phyloP scores from a whole-genome alignment of 2,113 vertebrate species.

The Pachyramphus minor region DNA sequence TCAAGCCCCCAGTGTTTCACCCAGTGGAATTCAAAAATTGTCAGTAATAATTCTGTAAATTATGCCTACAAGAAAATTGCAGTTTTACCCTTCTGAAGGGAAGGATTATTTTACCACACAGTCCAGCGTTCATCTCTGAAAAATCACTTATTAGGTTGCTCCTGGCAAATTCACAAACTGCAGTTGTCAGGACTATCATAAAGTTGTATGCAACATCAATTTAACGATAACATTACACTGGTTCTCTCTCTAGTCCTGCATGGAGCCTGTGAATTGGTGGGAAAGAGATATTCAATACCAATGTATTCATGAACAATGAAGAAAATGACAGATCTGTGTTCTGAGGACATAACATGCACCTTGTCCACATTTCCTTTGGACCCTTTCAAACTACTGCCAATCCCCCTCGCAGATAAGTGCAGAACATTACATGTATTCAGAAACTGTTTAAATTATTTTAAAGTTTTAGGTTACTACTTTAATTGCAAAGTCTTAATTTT shows the following conservation, averaged over 20 bases:
- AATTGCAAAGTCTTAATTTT: constrained; percentile 64
- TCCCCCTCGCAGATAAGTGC: constrained; percentile 61
- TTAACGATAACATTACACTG: constrained; percentile 86
- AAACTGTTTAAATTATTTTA: constrained; percentile 66
- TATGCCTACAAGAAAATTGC: constrained; percentile 80
- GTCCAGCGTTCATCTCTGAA: constrained; percentile 61
- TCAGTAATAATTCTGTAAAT: constrained; percentile 74
- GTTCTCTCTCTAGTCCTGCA: constrained; percentile 69
- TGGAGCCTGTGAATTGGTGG: constrained; percentile 84
- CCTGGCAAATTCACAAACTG: constrained; percentile 72
- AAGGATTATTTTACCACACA: constrained; percentile 71
- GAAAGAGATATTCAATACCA: constrained; percentile 91
- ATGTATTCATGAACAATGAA: constrained; percentile 82
- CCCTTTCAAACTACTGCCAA: constrained; percentile 57
- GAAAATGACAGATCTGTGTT: constrained; percentile 86
- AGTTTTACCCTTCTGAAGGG: constrained; percentile 66
- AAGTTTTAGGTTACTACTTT: constrained; percentile 69
- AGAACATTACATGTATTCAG: constrained; percentile 61
- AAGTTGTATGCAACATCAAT: constrained; percentile 87
- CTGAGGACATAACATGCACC: constrained; percentile 60
- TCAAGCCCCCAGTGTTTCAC: constrained; percentile 12
- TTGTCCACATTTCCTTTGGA: constrained; percentile 61
- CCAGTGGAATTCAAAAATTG: constrained; percentile 43
- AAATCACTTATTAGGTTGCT: constrained; percentile 70
- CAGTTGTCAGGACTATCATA: constrained; percentile 74